These are phyloP conservation scores for Helicoverpa assulta DNA, from an alignment of 2,888 invertebrate species.

Conservation along the genomic window DNA sequence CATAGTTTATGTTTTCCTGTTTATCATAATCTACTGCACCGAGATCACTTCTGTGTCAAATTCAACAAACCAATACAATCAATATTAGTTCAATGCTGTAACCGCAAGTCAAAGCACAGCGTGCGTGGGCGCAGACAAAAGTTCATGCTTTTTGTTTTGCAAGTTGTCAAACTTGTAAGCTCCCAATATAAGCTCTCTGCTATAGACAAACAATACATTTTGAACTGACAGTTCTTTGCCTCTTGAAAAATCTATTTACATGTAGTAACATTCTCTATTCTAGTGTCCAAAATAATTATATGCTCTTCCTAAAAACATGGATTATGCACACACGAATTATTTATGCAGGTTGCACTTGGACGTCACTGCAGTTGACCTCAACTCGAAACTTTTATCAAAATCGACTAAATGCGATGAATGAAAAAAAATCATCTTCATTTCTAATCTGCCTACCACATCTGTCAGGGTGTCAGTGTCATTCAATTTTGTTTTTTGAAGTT, in stretches of 20 bases:
- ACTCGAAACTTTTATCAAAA: not conserved
- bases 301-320: too few species aligned
- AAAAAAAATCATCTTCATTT: not conserved
- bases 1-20: constrained; percentile 31
- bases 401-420: constrained; percentile 27
- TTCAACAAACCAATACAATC: constrained; percentile 63
- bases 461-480: too few species aligned
- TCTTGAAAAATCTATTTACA: too few species aligned
- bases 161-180: too few species aligned
- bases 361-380: not conserved
- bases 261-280: too few species aligned
- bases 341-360: not conserved
- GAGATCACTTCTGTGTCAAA: constrained; percentile 57
- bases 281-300: too few species aligned
- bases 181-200: too few species aligned
- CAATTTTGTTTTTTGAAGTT: too few species aligned
- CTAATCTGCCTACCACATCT: too few species aligned
- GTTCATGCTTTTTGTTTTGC: constrained; percentile 9
- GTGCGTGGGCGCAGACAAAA: constrained; percentile 64
- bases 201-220: constrained; percentile 33
- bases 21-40: constrained; percentile 25
- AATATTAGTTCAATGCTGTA: constrained; percentile 49
- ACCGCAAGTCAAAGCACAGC: constrained; percentile 55
- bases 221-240: not conserved
- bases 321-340: too few species aligned